Conservation (phyloP, 2,113 vertebrate species). For the Pristiophorus japonicus region DNA sequence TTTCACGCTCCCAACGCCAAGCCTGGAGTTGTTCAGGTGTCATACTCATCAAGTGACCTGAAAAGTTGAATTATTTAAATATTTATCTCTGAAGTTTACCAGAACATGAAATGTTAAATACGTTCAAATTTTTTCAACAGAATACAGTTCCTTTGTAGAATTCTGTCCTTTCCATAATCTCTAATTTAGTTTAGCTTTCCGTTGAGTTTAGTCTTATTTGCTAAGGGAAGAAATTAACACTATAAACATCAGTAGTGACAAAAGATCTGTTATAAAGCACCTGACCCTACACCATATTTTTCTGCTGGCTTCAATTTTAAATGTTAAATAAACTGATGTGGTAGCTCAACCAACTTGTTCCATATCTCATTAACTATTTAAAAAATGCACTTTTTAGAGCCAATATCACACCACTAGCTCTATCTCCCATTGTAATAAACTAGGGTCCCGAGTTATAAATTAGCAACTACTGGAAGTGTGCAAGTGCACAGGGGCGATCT, state of each 20-base stretch:
- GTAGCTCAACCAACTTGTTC: neutral
- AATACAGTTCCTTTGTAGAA: neutral
- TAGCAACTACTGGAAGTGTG: neutral
- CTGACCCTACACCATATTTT: no score
- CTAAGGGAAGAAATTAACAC: neutral
- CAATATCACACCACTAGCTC: neutral
- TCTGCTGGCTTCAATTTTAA: no score
- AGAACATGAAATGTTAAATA: neutral
- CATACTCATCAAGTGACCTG: slow-evolving; percentile 99
- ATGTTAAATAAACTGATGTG: no score
- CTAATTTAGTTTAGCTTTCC: neutral
- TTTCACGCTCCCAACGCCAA: slow-evolving; percentile 96
- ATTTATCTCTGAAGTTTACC: neutral
- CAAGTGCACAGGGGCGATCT: neutral
- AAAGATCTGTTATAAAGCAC: neutral
- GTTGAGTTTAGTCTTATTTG: neutral
- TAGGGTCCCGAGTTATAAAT: neutral
- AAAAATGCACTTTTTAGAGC: neutral
- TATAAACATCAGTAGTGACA: neutral
- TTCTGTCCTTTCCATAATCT: neutral
- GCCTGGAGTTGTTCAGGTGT: slow-evolving; percentile 97
- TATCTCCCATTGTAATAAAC: neutral
- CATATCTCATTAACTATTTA: neutral
- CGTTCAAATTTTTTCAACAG: neutral
- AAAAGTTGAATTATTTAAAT: neutral